Base-by-base conservation (phyloP, 2,113 vertebrate genomes). In the Brachypodius melanocephalos region DNA sequence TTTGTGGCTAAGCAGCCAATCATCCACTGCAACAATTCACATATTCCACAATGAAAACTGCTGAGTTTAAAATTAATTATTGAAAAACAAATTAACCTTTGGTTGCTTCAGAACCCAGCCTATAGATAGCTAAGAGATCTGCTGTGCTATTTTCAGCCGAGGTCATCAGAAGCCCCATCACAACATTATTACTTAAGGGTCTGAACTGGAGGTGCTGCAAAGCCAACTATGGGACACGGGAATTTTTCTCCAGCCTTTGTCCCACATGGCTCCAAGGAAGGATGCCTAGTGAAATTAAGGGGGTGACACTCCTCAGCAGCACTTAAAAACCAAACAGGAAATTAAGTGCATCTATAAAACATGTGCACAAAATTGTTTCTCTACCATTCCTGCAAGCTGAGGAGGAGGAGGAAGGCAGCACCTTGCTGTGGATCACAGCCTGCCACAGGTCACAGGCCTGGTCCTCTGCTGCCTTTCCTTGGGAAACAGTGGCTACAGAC, bases 351-450 rank as follows among this genome's bases (percentile, higher is more conserved):
- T n/a, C 26, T 21, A 34, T 26, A 55, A 80, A 49, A 54, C 12
- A 31, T 0, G 0, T 17, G 16, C 51, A 75, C 18, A 55, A 28
- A 66, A 55, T 8, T 1, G 1, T 26, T 62, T 69, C 31, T 34
- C 12, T 66, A 48, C 46, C 26, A 11, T 1, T 9, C 29, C 32
- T 32, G 48, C 51, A n/a, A 31, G 68, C 28, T 1, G 5, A 57
- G 40, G 34, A 61, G 36, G 25, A 69, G 38, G 29, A 85, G 29
- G 75, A 48, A 43, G 48, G 69, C 42, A 89, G 59, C 5, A 2
- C 42, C n/a, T 43, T 5, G 1, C 49, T 24, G 49, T 7, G 25
- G 49, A 25, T 13, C 24, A 7, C n/a, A 52, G 25, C 45, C 26
- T 17, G 16, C 31, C 34, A 38, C 28, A 43, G 31, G 31, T 54